A percentile compares a stretch with the other conserved stretches of the same genome.
These are phyloP conservation scores for Heliconius ethilla DNA, from an alignment of 2,888 invertebrate genomes.

Conservation along the genomic window DNA sequence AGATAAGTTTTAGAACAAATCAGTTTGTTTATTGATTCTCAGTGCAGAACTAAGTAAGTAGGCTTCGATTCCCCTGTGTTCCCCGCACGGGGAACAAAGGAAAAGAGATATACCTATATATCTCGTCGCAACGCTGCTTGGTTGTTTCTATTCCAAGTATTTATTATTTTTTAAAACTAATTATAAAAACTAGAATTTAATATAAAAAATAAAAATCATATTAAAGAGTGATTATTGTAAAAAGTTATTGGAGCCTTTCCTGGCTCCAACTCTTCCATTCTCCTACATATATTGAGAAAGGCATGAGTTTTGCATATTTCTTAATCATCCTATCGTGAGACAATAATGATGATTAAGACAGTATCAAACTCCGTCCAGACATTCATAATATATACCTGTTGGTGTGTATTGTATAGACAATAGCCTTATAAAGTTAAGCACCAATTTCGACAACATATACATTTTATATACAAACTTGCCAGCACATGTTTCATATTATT, in stretches of 20 bases:
- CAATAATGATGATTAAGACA: neutral
- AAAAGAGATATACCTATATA: too few relatives aligned
- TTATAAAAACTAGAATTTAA: too few relatives aligned
- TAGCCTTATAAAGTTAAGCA: slow-evolving; percentile 75
- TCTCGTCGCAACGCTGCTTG: too few relatives aligned
- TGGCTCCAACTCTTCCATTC: too few relatives aligned
- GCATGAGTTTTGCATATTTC: neutral
- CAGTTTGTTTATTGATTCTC: neutral
- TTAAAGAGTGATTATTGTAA: too few relatives aligned
- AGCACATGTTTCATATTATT: slow-evolving; percentile 73
- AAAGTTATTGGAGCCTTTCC: too few relatives aligned
- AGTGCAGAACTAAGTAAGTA: neutral
- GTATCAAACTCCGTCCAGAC: neutral
- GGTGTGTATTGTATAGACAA: slow-evolving; percentile 36
- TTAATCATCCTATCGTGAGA: slow-evolving; percentile 21
- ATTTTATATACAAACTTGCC: slow-evolving; percentile 69
- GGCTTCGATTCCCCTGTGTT: too few relatives aligned
- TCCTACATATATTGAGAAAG: too few relatives aligned
- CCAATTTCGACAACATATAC: slow-evolving; percentile 80
- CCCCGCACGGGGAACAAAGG: too few relatives aligned
- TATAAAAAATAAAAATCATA: too few relatives aligned
- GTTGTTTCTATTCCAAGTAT: too few relatives aligned
- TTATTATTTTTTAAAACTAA: too few relatives aligned
- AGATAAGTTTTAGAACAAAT: neutral
- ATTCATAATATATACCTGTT: neutral